Percentiles rank a stretch among this genome's conserved stretches.
phyloP scores from a whole-genome alignment of 1,140 invertebrate species.

The Aphelenchoides besseyi region DNA sequence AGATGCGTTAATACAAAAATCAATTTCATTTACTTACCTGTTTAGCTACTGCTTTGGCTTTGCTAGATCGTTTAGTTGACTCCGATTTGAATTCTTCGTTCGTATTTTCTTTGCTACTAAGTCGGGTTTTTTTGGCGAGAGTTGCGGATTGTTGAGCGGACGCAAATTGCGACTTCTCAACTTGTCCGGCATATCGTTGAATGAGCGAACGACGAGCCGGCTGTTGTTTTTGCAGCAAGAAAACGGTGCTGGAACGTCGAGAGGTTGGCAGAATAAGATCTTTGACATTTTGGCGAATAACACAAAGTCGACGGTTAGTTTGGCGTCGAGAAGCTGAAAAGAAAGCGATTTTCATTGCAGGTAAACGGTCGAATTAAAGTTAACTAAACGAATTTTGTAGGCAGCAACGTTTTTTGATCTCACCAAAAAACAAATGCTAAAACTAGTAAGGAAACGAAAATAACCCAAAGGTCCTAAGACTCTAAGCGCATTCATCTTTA shows the following conservation, averaged over 20 bases:
- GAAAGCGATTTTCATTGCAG: neutral
- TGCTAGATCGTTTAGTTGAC: too few species aligned
- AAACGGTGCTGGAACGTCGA: neutral
- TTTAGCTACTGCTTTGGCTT: neutral
- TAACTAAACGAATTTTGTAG: too few species aligned
- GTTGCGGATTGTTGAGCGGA: neutral
- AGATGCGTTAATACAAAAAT: neutral
- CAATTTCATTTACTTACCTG: constrained; percentile 5
- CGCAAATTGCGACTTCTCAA: neutral
- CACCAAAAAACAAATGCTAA: too few species aligned
- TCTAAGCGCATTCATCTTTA: too few species aligned
- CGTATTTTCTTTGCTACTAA: neutral
- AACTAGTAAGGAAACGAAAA: too few species aligned
- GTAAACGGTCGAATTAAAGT: too few species aligned
- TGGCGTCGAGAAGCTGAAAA: constrained; percentile 18
- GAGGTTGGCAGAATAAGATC: constrained; percentile 10
- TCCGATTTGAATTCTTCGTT: neutral
- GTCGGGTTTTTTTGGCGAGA: neutral
- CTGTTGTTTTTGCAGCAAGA: constrained; percentile 15
- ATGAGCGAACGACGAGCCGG: neutral
- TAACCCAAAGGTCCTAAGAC: too few species aligned
- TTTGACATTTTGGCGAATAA: constrained; percentile 5
- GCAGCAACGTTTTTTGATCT: too few species aligned
- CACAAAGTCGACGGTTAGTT: constrained; percentile 9
- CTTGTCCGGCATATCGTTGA: neutral